Conservation (phyloP, 1,140 invertebrate species). For the Drosophila erecta region DNA sequence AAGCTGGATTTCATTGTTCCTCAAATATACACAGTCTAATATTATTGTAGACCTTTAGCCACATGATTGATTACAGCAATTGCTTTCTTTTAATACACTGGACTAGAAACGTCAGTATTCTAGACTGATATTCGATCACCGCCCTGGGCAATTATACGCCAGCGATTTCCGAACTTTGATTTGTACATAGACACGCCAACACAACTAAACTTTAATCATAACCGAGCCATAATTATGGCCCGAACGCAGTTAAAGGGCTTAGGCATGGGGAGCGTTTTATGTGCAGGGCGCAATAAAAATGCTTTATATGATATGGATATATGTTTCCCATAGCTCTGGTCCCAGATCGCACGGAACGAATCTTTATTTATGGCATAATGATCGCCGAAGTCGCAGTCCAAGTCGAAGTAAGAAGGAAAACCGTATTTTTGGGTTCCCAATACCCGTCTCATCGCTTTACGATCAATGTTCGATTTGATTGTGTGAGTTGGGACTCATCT, state of each 20-base stretch:
- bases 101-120: conserved; percentile 50
- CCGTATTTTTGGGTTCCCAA: conserved; percentile 31
- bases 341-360: conserved; percentile 67
- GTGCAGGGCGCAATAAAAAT: conserved; percentile 68
- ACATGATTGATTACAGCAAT: conserved; percentile 36
- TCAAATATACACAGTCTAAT: too few relatives aligned
- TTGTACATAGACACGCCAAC: conserved; percentile 43
- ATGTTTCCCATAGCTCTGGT: conserved; percentile 66
- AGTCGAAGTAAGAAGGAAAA: conserved; percentile 43
- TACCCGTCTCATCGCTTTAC: conserved; percentile 70
- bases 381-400: conserved; percentile 53
- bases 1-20: neutral
- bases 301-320: conserved; percentile 49
- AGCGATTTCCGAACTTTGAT: conserved; percentile 48
- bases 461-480: conserved; percentile 62
- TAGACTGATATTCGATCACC: conserved; percentile 6
- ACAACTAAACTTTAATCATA: conserved; percentile 74
- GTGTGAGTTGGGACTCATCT: conserved; percentile 50
- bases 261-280: conserved; percentile 42
- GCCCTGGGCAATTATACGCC: conserved; percentile 44
- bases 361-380: conserved; percentile 84
- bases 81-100: neutral
- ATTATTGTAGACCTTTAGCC: too few relatives aligned
- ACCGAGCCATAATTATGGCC: conserved; percentile 68
- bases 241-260: conserved; percentile 30